A percentile compares a stretch with the other conserved stretches of the same genome.
These are phyloP conservation scores for Dolichoris vasculosae DNA, from an alignment of 1,140 invertebrate species.

Conservation along the genomic window DNA sequence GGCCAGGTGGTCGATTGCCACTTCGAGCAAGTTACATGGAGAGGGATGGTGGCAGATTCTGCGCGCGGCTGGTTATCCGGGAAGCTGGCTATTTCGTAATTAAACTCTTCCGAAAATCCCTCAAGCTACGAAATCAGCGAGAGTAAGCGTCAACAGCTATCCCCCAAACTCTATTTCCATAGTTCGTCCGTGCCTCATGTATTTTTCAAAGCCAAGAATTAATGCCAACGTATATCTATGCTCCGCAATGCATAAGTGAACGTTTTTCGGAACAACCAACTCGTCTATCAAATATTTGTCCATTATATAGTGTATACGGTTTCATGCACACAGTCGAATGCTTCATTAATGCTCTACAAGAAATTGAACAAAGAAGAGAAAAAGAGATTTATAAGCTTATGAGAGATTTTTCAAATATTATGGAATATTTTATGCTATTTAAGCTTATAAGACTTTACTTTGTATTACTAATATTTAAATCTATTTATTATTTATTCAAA, in stretches of 20 bases:
- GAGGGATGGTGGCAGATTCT: too few relatives aligned
- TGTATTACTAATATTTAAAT: not conserved
- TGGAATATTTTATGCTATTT: not conserved
- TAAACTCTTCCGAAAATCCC: not conserved
- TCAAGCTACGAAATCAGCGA: not conserved
- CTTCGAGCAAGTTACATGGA: conserved; percentile 21
- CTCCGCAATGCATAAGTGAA: conserved; percentile 1
- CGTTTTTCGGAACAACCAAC: not conserved
- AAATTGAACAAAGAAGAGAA: too few relatives aligned
- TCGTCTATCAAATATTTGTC: conserved; percentile 28
- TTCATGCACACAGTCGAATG: not conserved
- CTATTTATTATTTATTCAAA: too few relatives aligned
- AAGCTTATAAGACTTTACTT: not conserved
- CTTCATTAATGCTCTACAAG: not conserved
- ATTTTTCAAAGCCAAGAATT: conserved; percentile 25
- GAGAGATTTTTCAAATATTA: not conserved
- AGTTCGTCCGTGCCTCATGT: not conserved
- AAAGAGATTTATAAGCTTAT: not conserved
- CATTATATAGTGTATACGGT: not conserved
- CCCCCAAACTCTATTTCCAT: not conserved
- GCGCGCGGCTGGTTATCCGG: not conserved
- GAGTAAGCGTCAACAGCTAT: not conserved
- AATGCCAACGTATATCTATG: not conserved
- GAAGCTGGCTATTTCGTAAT: not conserved
- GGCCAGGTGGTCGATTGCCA: conserved; percentile 8